Conservation (phyloP, 2,797 vertebrate genomes). For the Phrynocephalus forsythii region DNA sequence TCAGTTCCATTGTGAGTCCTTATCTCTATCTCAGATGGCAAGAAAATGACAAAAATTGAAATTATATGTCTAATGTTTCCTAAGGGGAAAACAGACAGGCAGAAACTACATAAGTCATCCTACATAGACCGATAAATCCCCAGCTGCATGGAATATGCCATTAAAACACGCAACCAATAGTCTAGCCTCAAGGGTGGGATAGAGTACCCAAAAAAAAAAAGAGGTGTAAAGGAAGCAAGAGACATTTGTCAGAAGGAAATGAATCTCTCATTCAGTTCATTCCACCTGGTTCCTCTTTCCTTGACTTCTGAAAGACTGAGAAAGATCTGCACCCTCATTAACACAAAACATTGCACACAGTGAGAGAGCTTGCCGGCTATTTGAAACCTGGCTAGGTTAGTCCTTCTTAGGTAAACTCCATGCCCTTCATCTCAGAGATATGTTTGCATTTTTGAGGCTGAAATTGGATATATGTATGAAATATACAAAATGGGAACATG, state of each 20-base stretch:
- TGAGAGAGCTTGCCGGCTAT: neutral
- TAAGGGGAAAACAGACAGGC: constrained; percentile 53
- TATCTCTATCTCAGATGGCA: too few species aligned
- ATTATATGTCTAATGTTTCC: constrained; percentile 52
- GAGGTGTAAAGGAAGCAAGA: constrained; percentile 59
- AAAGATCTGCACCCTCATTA: neutral
- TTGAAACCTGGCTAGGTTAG: too few species aligned
- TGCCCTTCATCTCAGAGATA: too few species aligned
- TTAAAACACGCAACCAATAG: constrained; percentile 64
- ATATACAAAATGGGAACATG: too few species aligned
- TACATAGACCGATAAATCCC: constrained; percentile 63
- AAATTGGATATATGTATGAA: too few species aligned
- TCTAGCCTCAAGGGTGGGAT: constrained; percentile 49
- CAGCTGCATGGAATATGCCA: constrained; percentile 60
- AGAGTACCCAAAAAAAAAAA: constrained; percentile 45
- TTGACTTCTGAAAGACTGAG: neutral
- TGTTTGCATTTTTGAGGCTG: too few species aligned
- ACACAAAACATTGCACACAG: neutral
- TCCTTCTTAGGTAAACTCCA: too few species aligned
- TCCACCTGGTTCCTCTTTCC: neutral
- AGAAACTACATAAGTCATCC: constrained; percentile 53
- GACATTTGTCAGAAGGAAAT: constrained; percentile 61
- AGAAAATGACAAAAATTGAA: too few species aligned
- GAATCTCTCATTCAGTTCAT: constrained; percentile 37
- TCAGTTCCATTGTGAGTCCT: too few species aligned